Conservation (phyloP, 2,888 invertebrate species). For the Sphaerophoria rueppellii region DNA sequence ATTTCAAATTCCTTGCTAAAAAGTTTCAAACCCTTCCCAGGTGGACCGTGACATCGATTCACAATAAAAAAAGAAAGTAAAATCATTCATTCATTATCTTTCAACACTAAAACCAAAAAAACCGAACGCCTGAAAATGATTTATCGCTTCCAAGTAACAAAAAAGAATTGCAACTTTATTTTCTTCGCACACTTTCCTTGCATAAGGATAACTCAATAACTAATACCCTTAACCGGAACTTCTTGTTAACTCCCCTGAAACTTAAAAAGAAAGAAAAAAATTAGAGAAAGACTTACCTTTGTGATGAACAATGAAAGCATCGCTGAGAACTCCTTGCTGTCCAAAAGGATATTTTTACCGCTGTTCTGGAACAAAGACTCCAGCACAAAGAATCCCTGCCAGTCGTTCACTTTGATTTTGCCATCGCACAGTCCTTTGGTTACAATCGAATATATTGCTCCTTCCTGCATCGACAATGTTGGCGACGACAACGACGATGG, state of each 20-base stretch:
- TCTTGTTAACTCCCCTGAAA: background rate
- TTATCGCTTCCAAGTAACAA: too few relatives aligned
- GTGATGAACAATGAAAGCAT: conserved; percentile 80
- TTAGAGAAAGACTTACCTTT: conserved; percentile 77
- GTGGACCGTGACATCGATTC: too few relatives aligned
- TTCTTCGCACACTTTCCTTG: background rate
- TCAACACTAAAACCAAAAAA: too few relatives aligned
- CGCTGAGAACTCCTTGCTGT: conserved; percentile 80
- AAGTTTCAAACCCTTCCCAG: too few relatives aligned
- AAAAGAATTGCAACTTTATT: too few relatives aligned
- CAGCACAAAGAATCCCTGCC: conserved; percentile 78
- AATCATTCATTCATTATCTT: too few relatives aligned
- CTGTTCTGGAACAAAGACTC: conserved; percentile 80
- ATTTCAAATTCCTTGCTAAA: too few relatives aligned
- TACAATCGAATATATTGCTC: conserved; percentile 78
- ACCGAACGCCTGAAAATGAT: too few relatives aligned
- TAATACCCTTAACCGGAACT: background rate
- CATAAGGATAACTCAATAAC: background rate
- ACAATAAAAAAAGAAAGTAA: too few relatives aligned
- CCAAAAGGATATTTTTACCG: conserved; percentile 80
- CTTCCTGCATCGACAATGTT: conserved; percentile 77
- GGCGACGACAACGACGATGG: conserved; percentile 17
- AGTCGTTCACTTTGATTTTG: conserved; percentile 77
- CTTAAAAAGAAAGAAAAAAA: background rate
- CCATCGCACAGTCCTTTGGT: conserved; percentile 79